A percentile compares a stretch with the other conserved stretches of the same genome.
Evolutionary conservation across 2,888 invertebrate genomes (phyloP).

Genomic region (Parnassius glacialis): DNA sequence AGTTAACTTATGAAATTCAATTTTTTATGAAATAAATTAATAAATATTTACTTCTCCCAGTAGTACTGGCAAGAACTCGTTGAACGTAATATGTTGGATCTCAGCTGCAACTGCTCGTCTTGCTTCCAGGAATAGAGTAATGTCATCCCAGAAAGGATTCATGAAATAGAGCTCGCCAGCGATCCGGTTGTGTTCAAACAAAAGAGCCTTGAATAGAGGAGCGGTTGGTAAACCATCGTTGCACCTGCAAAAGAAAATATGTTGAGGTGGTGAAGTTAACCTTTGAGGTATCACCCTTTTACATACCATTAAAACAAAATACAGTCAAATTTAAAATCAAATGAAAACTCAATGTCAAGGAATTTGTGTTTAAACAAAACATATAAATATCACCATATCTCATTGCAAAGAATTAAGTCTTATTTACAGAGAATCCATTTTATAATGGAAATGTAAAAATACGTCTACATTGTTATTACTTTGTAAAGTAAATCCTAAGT

Average conservation of each 20-base stretch:
- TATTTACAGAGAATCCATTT: slow-evolving; percentile 68
- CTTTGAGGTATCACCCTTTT: too few relatives aligned
- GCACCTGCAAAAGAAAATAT: slow-evolving; percentile 63
- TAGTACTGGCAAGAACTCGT: slow-evolving; percentile 90
- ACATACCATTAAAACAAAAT: too few relatives aligned
- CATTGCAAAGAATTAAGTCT: slow-evolving; percentile 49
- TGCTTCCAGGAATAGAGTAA: slow-evolving; percentile 87
- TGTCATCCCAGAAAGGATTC: slow-evolving; percentile 91
- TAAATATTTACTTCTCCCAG: slow-evolving; percentile 83
- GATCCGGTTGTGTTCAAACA: slow-evolving; percentile 90
- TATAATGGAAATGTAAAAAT: slow-evolving; percentile 47
- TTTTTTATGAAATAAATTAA: background rate
- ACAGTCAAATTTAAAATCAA: too few relatives aligned
- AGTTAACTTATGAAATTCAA: too few relatives aligned
- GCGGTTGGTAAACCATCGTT: slow-evolving; percentile 84
- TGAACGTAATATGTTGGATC: slow-evolving; percentile 91
- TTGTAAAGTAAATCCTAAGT: too few relatives aligned
- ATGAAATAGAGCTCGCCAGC: slow-evolving; percentile 84
- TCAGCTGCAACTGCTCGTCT: slow-evolving; percentile 88
- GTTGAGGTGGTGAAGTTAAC: background rate
- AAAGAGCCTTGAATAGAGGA: slow-evolving; percentile 85
- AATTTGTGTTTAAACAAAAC: too few relatives aligned
- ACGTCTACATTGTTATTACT: slow-evolving; percentile 22
- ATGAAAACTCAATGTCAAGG: too few relatives aligned
- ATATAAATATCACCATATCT: slow-evolving; percentile 2